A percentile compares a stretch with the other conserved stretches of the same genome.
Evolutionary conservation across 2,113 vertebrate species (phyloP).

Genomic region (Shinisaurus crocodilurus): DNA sequence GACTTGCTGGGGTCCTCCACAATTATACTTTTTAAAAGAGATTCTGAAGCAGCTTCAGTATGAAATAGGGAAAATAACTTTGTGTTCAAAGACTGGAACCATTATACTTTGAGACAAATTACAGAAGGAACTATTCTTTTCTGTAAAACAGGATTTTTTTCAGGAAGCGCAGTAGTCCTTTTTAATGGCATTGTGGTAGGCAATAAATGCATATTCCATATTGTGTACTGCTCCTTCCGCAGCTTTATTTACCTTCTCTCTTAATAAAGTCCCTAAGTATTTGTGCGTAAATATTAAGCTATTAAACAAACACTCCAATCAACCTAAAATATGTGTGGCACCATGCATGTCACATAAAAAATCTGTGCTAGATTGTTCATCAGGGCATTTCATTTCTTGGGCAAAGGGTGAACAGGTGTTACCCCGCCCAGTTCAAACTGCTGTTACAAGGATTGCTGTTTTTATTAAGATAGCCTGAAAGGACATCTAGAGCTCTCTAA

Average conservation of each 20-base stretch:
- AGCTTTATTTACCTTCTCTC: neutral
- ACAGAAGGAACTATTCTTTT: neutral
- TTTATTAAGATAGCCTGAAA: neutral
- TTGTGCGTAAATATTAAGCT: neutral
- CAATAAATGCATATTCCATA: neutral
- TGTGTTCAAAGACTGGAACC: neutral
- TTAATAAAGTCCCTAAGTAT: neutral
- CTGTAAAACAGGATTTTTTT: neutral
- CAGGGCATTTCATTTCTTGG: neutral
- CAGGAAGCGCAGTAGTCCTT: neutral
- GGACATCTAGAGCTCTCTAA: neutral
- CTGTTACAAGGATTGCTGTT: neutral
- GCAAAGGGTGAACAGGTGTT: neutral
- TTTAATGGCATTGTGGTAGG: neutral
- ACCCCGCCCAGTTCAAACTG: neutral
- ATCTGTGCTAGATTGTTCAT: neutral
- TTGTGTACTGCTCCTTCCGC: neutral
- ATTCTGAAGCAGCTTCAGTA: neutral
- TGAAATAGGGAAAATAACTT: slow-evolving; percentile 2
- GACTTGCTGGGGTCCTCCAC: too few species aligned
- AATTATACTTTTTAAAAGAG: neutral
- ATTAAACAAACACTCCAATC: neutral
- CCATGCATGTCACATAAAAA: neutral
- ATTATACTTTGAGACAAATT: neutral
- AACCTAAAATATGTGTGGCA: slow-evolving; percentile 10